Conservation (phyloP, 2,888 invertebrate species). For the Leucoma salicis region DNA sequence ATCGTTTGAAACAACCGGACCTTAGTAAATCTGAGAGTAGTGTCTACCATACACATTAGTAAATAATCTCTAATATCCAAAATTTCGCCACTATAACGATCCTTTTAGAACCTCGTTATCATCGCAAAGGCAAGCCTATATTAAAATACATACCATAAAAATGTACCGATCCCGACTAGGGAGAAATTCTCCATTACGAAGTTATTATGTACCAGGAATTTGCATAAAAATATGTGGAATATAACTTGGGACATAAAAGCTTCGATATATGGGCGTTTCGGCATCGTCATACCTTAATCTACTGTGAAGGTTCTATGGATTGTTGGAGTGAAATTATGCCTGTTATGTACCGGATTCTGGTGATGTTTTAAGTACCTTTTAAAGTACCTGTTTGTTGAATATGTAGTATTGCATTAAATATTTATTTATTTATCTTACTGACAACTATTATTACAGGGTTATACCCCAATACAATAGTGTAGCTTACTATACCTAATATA, state of each 20-base stretch:
- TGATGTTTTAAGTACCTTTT: background rate
- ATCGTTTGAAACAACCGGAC: too few relatives aligned
- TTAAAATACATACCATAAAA: conserved; percentile 14
- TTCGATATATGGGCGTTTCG: conserved; percentile 5
- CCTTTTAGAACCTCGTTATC: conserved; percentile 10
- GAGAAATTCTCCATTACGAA: conserved; percentile 25
- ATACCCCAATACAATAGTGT: too few relatives aligned
- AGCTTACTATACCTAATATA: too few relatives aligned
- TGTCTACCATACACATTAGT: too few relatives aligned
- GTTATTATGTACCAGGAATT: conserved; percentile 27
- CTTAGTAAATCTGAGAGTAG: too few relatives aligned
- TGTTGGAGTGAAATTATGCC: background rate
- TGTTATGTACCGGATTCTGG: background rate
- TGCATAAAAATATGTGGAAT: conserved; percentile 28
- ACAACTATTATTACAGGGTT: too few relatives aligned
- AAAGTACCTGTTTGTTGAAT: background rate
- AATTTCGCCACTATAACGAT: conserved; percentile 5
- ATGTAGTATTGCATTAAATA: too few relatives aligned
- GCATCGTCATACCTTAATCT: conserved; percentile 15
- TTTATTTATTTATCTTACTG: too few relatives aligned
- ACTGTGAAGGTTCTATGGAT: conserved; percentile 8
- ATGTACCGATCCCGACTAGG: conserved; percentile 11
- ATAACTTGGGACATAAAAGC: conserved; percentile 9
- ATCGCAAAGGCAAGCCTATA: conserved; percentile 11
- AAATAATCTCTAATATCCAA: too few relatives aligned